Evolutionary conservation across 2,113 vertebrate genomes (phyloP).

Genomic region (Puffinus mauretanicus): DNA sequence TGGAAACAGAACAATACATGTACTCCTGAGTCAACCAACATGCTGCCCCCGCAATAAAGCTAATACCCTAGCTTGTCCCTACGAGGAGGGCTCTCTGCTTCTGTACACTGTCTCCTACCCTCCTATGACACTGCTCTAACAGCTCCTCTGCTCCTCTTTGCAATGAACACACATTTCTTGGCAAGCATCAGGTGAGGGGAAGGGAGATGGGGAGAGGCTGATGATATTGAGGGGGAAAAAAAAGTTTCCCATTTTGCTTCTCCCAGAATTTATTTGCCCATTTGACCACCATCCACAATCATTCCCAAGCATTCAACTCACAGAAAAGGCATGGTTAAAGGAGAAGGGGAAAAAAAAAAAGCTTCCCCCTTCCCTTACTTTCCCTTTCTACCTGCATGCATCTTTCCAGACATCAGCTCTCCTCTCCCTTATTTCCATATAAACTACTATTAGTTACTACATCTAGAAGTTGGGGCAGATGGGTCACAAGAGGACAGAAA

Average conservation of each 20-base stretch:
- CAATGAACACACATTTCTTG: background rate
- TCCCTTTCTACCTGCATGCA: background rate
- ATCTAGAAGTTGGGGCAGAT: background rate
- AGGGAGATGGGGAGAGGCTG: background rate
- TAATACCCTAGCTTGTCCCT: background rate
- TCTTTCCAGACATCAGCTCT: background rate
- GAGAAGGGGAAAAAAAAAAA: background rate
- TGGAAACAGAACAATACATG: background rate
- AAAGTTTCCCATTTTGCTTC: background rate
- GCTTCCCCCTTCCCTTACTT: background rate
- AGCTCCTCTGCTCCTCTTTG: background rate
- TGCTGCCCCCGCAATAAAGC: background rate
- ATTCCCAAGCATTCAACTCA: background rate
- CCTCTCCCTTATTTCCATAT: background rate
- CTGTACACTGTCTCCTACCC: background rate
- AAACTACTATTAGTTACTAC: background rate
- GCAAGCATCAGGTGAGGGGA: background rate
- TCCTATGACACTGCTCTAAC: background rate
- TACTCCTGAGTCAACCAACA: background rate
- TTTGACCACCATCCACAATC: background rate
- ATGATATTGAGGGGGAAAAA: background rate
- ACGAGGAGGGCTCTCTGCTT: background rate
- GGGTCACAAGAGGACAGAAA: background rate
- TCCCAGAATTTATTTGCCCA: background rate
- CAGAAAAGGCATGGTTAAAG: background rate